A percentile compares a stretch with the other conserved stretches of the same genome.
These are phyloP conservation scores for Hyperoodon ampullatus DNA, from an alignment of 2,113 vertebrate genomes.

Conservation along the genomic window DNA sequence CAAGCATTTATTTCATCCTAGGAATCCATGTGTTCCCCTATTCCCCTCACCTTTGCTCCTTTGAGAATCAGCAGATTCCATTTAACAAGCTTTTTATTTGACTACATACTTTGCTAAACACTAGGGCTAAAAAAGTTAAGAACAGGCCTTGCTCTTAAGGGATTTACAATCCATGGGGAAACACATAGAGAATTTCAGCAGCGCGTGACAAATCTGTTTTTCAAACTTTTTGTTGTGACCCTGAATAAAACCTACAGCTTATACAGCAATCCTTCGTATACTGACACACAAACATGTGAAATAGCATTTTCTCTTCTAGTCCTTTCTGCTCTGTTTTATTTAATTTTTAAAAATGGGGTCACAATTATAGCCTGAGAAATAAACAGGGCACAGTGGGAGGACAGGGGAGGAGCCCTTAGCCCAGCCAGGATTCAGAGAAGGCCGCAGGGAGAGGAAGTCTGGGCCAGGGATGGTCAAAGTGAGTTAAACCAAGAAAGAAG, in stretches of 20 bases:
- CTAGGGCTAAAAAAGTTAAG: background rate
- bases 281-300: background rate
- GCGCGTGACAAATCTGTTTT: background rate
- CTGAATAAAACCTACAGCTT: background rate
- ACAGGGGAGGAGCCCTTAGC: rapidly evolving
- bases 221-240: background rate
- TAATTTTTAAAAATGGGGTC: background rate
- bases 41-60: background rate
- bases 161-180: background rate
- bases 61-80: background rate
- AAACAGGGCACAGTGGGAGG: background rate
- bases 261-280: background rate
- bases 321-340: background rate
- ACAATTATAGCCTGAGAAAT: background rate
- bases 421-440: background rate
- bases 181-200: background rate
- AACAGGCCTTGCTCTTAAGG: background rate
- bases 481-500: background rate
- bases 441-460: background rate
- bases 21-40: background rate
- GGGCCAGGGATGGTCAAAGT: background rate
- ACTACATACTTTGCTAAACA: background rate
- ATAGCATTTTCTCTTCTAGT: background rate
- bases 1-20: background rate
- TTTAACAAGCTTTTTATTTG: background rate